Conservation (phyloP, 1,140 invertebrate species). For the Teleopsis dalmanni region DNA sequence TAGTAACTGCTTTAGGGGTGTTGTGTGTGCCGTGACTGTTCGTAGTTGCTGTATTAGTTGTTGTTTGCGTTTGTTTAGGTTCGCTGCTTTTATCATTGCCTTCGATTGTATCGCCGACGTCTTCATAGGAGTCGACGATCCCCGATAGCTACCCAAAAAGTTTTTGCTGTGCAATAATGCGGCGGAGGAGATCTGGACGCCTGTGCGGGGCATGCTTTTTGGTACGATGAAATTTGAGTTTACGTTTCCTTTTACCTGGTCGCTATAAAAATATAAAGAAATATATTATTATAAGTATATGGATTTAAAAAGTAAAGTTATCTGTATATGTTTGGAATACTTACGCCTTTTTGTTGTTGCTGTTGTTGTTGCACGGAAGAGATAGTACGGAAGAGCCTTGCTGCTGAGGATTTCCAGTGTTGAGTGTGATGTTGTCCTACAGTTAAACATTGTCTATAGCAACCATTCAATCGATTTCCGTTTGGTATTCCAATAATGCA, state of each 20-base stretch:
- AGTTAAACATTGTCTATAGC: conserved; percentile 46
- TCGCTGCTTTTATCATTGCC: conserved; percentile 35
- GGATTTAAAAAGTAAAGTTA: neutral
- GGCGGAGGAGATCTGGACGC: conserved; percentile 41
- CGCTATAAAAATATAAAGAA: conserved; percentile 17
- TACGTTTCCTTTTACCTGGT: conserved; percentile 59
- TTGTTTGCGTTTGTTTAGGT: conserved; percentile 27
- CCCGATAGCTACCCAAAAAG: conserved; percentile 56
- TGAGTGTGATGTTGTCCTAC: conserved; percentile 41
- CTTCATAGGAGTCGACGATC: conserved; percentile 44
- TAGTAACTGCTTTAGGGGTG: conserved; percentile 5
- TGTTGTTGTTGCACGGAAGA: conserved; percentile 35
- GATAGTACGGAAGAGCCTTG: conserved; percentile 43
- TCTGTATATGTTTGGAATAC: conserved; percentile 6
- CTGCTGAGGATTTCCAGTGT: conserved; percentile 41
- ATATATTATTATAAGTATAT: conserved; percentile 1
- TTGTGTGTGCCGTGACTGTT: too few species aligned
- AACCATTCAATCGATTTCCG: conserved; percentile 43
- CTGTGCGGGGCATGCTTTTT: conserved; percentile 63
- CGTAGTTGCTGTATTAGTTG: conserved; percentile 15
- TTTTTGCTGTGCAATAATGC: conserved; percentile 50
- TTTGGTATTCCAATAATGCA: conserved; percentile 44
- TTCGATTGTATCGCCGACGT: conserved; percentile 23
- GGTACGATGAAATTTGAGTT: conserved; percentile 69
- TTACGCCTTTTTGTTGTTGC: conserved; percentile 35